Percentiles rank a stretch among this genome's conserved stretches.
phyloP scores from a whole-genome alignment of 2,888 invertebrate genomes.

The Drosophila eohydei region DNA sequence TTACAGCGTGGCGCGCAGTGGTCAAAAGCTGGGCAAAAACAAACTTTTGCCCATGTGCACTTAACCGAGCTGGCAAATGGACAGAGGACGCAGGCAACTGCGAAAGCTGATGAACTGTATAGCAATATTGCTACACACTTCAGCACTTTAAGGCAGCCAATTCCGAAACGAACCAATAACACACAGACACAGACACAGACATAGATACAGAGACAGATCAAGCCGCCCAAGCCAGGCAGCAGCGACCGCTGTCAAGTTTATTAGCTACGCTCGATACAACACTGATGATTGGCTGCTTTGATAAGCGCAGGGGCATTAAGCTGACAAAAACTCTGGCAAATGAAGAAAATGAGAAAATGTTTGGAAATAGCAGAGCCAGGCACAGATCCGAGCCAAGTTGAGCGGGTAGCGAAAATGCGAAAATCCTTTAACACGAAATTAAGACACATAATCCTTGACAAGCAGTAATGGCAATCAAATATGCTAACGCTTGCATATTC shows the following conservation, averaged over 20 bases:
- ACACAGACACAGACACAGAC: background rate
- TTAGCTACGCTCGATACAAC: constrained; percentile 70
- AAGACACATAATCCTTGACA: constrained; percentile 78
- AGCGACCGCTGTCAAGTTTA: constrained; percentile 60
- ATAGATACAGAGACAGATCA: background rate
- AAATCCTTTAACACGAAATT: constrained; percentile 81
- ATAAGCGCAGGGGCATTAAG: constrained; percentile 74
- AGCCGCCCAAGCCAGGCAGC: background rate
- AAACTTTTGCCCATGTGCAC: constrained; percentile 65
- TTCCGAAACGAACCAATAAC: background rate
- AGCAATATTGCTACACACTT: constrained; percentile 46
- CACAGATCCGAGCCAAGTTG: constrained; percentile 10
- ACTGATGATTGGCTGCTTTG: constrained; percentile 76
- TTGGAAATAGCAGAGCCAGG: constrained; percentile 11
- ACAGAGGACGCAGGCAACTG: constrained; percentile 24
- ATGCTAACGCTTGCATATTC: constrained; percentile 79
- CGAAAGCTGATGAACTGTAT: constrained; percentile 38
- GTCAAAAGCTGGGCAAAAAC: constrained; percentile 18
- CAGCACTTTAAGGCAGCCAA: constrained; percentile 40
- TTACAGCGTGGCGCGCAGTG: constrained; percentile 48
- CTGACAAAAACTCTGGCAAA: constrained; percentile 70
- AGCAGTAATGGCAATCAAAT: constrained; percentile 80
- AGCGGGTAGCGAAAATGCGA: constrained; percentile 53
- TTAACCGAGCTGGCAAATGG: constrained; percentile 48
- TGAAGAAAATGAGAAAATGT: constrained; percentile 56